phyloP scores from a whole-genome alignment of 2,113 vertebrate species.

The Phrynocephalus versicolor region DNA sequence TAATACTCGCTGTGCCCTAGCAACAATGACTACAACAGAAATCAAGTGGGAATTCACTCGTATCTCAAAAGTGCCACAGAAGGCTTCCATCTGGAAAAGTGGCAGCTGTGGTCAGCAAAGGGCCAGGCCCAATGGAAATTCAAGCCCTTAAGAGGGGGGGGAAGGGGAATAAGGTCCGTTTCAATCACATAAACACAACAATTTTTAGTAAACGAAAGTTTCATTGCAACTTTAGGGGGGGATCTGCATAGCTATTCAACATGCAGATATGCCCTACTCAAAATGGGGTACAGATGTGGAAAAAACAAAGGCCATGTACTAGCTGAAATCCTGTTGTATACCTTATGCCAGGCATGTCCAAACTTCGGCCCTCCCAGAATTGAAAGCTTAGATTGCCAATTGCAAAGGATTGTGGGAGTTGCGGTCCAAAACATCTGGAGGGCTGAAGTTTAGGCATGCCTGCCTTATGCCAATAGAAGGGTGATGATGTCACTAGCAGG shows the following conservation, averaged over 20 bases:
- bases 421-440: too few species aligned
- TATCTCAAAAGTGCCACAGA: conserved; percentile 9
- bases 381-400: too few species aligned
- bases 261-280: neutral
- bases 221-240: neutral
- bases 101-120: neutral
- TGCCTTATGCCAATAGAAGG: too few species aligned
- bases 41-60: conserved; percentile 15
- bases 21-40: conserved; percentile 22
- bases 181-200: neutral
- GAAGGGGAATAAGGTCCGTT: neutral
- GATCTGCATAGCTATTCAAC: neutral
- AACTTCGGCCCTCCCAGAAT: too few species aligned
- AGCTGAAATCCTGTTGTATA: too few species aligned
- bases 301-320: neutral
- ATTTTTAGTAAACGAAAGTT: neutral
- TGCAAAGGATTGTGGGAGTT: too few species aligned
- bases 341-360: too few species aligned
- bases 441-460: too few species aligned
- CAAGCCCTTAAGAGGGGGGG: neutral
- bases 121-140: neutral
- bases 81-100: neutral
- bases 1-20: neutral
- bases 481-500: too few species aligned
- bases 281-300: neutral